phyloP scores from a whole-genome alignment of 2,888 invertebrate genomes.

The Antitype chi region DNA sequence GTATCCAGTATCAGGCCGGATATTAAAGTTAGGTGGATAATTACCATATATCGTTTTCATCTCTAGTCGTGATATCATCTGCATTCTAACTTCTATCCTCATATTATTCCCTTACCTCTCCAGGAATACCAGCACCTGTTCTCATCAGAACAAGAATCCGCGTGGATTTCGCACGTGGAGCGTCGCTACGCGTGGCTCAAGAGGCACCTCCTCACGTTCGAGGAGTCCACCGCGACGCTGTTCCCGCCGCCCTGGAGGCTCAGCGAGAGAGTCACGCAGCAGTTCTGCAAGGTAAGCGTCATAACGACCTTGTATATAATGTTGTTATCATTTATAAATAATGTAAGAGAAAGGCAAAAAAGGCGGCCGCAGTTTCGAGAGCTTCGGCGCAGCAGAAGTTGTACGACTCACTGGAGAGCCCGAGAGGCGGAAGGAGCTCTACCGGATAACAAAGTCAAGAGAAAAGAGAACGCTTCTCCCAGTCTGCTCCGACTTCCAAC shows the following conservation, averaged over 20 bases:
- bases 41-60: neutral
- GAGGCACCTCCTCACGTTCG: slow-evolving; percentile 97
- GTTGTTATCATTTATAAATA: too few species aligned
- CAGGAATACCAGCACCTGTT: slow-evolving; percentile 98
- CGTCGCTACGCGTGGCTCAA: slow-evolving; percentile 99
- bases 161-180: slow-evolving; percentile 99
- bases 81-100: neutral
- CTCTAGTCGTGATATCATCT: neutral
- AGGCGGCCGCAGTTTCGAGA: too few species aligned
- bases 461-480: too few species aligned
- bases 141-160: slow-evolving; percentile 98
- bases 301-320: too few species aligned
- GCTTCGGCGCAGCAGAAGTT: too few species aligned
- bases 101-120: neutral
- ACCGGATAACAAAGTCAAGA: too few species aligned
- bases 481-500: too few species aligned
- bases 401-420: too few species aligned
- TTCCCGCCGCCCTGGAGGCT: slow-evolving; percentile 99
- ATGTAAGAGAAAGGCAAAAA: too few species aligned
- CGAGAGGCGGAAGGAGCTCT: too few species aligned
- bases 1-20: too few species aligned
- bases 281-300: slow-evolving; percentile 93
- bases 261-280: slow-evolving; percentile 97
- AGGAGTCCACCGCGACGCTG: slow-evolving; percentile 95
- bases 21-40: neutral